These are phyloP conservation scores for Mormyrus hasselquistii DNA, from an alignment of 2,797 vertebrate genomes.

Conservation along the genomic window DNA sequence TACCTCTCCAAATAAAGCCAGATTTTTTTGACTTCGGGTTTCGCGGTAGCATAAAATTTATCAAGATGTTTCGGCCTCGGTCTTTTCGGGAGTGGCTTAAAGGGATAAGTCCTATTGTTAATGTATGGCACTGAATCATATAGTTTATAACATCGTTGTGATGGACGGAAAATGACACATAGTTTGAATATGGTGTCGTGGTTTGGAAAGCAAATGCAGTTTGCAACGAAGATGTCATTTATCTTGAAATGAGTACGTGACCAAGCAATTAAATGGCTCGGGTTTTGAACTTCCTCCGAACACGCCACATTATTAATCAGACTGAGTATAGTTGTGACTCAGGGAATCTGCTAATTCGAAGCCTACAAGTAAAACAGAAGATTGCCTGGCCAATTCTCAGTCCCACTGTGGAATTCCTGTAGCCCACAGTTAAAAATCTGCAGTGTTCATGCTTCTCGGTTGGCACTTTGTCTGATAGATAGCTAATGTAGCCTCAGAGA, in stretches of 20 bases:
- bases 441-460: not conserved
- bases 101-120: not conserved
- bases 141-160: not conserved
- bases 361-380: not conserved
- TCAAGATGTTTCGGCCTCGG: not conserved
- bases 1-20: not conserved
- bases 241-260: not conserved
- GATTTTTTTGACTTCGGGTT: not conserved
- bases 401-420: not conserved
- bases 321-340: not conserved
- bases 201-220: not conserved
- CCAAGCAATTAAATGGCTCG: not conserved
- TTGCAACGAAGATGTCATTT: not conserved
- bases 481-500: not conserved
- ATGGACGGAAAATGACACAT: not conserved
- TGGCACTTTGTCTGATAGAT: not conserved
- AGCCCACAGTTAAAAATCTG: not conserved
- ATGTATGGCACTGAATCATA: not conserved
- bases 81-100: not conserved
- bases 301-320: not conserved
- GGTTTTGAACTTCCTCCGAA: not conserved
- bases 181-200: not conserved
- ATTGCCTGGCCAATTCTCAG: not conserved
- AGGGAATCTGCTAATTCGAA: not conserved
- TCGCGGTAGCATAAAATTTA: not conserved